Evolutionary conservation across 2,113 vertebrate species (phyloP), one percentile per base, ranked within the genome.

Genomic region (Pedetes capensis): DNA sequence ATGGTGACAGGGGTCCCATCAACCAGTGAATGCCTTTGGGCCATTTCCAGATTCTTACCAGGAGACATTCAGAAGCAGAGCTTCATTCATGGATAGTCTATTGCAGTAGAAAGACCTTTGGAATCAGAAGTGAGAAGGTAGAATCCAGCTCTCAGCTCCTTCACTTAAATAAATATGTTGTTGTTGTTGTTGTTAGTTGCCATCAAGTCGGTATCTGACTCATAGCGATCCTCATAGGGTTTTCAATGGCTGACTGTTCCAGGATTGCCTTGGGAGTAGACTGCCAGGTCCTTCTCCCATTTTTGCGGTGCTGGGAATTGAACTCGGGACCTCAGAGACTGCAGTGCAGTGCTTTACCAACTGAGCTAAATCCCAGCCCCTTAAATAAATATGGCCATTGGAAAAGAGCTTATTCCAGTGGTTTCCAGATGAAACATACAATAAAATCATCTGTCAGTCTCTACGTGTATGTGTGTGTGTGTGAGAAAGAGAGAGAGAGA

Each of bases 371-470:
- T n/a, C n/a, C n/a, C n/a, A n/a, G n/a, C n/a, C n/a, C n/a, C n/a
- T n/a, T n/a, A n/a, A n/a, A 27, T 8, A 86, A 42, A 37, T 3
- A 25, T n/a, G 37, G 8, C 16, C 44, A 6, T 39, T 8, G 34
- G 9, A 78, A 86, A 80, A 79, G 5, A 49, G 51, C 44, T 82
- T 61, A 55, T 34, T 78, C 51, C 42, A 27, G 37, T 16, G 34
- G 6, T 39, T 68, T 11, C 34, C 7, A 61, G 37, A 71, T 6
- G 1, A 32, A 66, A 23, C 20, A 17, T 9, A n/a, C 1, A 13
- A 42, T 0, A 32, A 29, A 61, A 71, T 1, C 0, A 3, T 55
- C 22, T 61, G 51, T 22, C 1, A 9, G 55, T n/a, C 2, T 32
- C 68, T n/a, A n/a, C n/a, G n/a, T n/a, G n/a, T n/a, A n/a, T n/a